A percentile compares a stretch with the other conserved stretches of the same genome.
Conservation (phyloP, 2,113 vertebrate species). For the Lophochroa leadbeateri region DNA sequence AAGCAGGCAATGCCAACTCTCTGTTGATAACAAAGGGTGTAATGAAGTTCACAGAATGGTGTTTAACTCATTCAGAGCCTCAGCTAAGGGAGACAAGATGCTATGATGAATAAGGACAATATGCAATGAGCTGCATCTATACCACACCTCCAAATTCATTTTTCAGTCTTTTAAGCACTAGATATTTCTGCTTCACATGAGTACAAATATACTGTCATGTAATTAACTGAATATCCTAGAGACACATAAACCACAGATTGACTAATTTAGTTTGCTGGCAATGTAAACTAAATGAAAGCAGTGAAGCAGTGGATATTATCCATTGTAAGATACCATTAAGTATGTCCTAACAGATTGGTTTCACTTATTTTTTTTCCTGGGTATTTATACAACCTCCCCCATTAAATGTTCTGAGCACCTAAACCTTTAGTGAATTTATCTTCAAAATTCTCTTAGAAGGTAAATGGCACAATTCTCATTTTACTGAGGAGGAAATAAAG, state of each 20-base stretch:
- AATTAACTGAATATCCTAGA: conserved; percentile 50
- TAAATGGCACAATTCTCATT: neutral
- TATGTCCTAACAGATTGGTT: conserved; percentile 10
- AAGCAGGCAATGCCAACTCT: neutral
- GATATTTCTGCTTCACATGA: neutral
- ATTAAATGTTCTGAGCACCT: neutral
- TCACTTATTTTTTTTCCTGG: neutral
- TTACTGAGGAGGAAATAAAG: neutral
- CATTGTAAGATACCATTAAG: conserved; percentile 23
- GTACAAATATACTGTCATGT: conserved; percentile 22
- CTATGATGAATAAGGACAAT: neutral
- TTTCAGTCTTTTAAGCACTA: neutral
- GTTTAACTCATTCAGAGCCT: neutral
- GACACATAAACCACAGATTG: conserved; percentile 41
- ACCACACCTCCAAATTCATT: neutral
- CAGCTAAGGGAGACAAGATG: neutral
- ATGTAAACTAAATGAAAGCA: neutral
- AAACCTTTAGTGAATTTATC: neutral
- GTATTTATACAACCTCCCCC: neutral
- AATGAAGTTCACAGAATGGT: neutral
- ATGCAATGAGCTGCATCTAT: neutral
- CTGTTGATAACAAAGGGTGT: neutral
- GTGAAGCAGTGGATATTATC: conserved; percentile 34
- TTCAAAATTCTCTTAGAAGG: neutral
- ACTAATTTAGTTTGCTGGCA: conserved; percentile 48